phyloP scores from a whole-genome alignment of 2,888 invertebrate species.

The Chouioia cunea region DNA sequence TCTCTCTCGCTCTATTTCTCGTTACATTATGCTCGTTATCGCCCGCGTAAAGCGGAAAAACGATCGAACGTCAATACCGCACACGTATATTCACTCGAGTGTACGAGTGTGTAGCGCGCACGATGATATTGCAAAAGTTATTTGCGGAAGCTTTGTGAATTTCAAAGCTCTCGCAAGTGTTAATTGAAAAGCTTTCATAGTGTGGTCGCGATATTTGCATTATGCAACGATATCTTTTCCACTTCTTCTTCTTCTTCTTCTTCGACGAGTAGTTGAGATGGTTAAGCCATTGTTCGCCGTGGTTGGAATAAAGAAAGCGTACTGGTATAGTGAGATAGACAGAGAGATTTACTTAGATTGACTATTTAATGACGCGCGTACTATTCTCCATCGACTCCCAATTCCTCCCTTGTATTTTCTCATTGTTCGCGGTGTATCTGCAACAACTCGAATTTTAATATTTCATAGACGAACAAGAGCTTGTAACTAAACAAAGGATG shows the following conservation, averaged over 20 bases:
- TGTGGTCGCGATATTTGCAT: conserved; percentile 27
- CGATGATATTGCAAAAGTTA: conserved; percentile 30
- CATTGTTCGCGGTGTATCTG: no score
- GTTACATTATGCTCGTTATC: conserved; percentile 48
- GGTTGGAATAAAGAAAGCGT: no score
- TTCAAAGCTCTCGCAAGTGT: conserved; percentile 8
- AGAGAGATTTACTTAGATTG: no score
- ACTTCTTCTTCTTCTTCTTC: conserved; percentile 15
- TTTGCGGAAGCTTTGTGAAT: conserved; percentile 4
- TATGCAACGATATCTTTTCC: conserved; percentile 6
- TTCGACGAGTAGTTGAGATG: no score
- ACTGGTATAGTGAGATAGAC: no score
- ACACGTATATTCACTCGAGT: not conserved
- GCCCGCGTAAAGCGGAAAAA: conserved; percentile 50
- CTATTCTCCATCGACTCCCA: no score
- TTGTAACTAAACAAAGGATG: no score
- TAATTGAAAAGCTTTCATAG: conserved; percentile 37
- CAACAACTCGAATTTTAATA: no score
- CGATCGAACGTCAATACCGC: conserved; percentile 49
- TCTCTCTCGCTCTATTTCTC: conserved; percentile 43
- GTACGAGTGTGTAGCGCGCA: not conserved
- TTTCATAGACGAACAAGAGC: no score
- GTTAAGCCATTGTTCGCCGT: no score
- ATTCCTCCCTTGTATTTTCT: no score
- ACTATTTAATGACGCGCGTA: no score